A percentile compares a stretch with the other conserved stretches of the same genome.
phyloP scores from a whole-genome alignment of 2,113 vertebrate genomes.

The Seriola aureovittata region DNA sequence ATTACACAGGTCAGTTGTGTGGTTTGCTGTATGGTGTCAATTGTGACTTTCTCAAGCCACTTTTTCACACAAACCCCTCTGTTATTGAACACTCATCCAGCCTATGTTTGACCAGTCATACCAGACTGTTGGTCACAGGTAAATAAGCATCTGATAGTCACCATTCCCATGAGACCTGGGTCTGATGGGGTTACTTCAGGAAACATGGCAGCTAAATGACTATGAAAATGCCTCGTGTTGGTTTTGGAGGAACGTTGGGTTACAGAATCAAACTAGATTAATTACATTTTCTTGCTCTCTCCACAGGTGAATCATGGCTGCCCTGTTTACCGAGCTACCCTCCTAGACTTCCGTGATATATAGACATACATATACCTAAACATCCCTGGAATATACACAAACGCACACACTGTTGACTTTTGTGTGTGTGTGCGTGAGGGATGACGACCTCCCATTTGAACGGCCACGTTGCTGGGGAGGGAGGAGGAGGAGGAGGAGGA shows the following conservation, averaged over 20 bases:
- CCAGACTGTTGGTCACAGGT: background rate
- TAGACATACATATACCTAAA: background rate
- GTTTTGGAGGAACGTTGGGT: background rate
- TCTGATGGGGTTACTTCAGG: background rate
- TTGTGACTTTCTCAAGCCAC: background rate
- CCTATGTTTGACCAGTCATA: background rate
- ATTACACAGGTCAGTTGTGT: background rate
- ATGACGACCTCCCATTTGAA: constrained; percentile 98
- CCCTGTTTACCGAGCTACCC: constrained; percentile 46
- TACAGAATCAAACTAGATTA: background rate
- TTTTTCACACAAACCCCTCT: background rate
- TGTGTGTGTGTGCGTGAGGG: constrained; percentile 29
- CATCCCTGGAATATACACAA: constrained; percentile 8
- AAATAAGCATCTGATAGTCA: background rate
- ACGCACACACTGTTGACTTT: constrained; percentile 16
- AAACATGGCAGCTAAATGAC: background rate
- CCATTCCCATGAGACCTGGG: background rate
- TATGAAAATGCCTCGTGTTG: background rate
- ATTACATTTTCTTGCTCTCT: constrained; percentile 19
- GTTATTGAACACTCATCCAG: background rate
- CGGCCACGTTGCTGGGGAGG: constrained; percentile 92
- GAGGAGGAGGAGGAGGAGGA: constrained; percentile 81
- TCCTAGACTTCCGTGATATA: constrained; percentile 50
- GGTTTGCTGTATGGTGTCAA: background rate
- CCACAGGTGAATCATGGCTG: constrained; percentile 71